Percentiles rank a stretch among this genome's conserved stretches.
Evolutionary conservation across 2,888 invertebrate genomes (phyloP).

Genomic region (Ischnus inquisitorius): DNA sequence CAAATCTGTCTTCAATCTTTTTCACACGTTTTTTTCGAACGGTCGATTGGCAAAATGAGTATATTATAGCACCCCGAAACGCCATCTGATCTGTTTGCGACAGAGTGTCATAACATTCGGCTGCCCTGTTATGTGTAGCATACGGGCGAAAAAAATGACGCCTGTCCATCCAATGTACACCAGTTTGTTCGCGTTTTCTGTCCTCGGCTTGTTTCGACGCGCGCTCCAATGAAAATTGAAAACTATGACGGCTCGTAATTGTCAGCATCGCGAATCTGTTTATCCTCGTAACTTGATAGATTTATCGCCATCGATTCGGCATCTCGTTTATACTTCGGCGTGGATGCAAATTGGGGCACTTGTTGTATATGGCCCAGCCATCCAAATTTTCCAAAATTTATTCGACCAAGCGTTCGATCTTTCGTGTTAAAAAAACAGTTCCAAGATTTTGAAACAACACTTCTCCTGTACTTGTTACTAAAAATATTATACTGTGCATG

Average conservation of each 20-base stretch:
- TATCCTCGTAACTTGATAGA: slow-evolving; percentile 9
- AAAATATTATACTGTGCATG: too few relatives aligned
- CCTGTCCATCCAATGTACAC: slow-evolving; percentile 16
- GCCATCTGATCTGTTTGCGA: neutral
- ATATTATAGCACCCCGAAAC: neutral
- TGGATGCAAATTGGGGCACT: neutral
- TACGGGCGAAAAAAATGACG: neutral
- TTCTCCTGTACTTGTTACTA: too few relatives aligned
- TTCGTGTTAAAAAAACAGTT: neutral
- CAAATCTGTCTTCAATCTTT: neutral
- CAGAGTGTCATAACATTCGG: neutral
- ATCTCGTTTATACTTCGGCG: neutral
- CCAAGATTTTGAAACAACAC: too few relatives aligned
- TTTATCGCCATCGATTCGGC: slow-evolving; percentile 18
- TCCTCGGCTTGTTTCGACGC: neutral
- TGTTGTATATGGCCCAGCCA: neutral
- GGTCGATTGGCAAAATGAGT: neutral
- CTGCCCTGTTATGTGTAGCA: neutral
- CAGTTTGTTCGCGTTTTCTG: neutral
- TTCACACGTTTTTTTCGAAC: neutral
- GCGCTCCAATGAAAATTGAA: slow-evolving; percentile 20
- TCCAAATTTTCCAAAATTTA: neutral
- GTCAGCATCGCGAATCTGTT: slow-evolving; percentile 4
- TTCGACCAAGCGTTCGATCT: neutral
- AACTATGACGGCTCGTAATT: slow-evolving; percentile 30